A percentile compares a stretch with the other conserved stretches of the same genome.
Conservation (phyloP, 2,113 vertebrate genomes). For the Apteryx owenii region DNA sequence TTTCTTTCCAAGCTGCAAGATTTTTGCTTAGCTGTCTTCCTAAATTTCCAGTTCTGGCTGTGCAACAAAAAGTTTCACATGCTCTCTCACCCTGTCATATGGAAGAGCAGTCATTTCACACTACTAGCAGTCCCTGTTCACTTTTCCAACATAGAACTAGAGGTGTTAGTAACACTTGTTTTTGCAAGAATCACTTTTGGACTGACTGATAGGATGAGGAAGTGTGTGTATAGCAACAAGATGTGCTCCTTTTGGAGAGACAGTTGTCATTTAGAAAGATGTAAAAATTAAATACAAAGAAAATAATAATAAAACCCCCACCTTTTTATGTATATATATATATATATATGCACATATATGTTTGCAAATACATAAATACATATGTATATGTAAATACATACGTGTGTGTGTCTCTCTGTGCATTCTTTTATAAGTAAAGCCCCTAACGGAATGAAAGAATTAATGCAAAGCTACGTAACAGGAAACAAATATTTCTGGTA, state of each 20-base stretch:
- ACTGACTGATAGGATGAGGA: background rate
- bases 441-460: background rate
- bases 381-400: no score
- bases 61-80: background rate
- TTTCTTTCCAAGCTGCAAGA: background rate
- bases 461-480: background rate
- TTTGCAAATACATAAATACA: background rate
- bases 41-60: background rate
- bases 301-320: background rate
- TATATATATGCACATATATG: background rate
- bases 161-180: conserved; percentile 12
- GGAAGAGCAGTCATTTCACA: conserved; percentile 18
- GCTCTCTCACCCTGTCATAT: conserved; percentile 1
- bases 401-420: background rate
- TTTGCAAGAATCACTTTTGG: conserved; percentile 4
- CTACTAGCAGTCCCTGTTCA: background rate
- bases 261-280: background rate
- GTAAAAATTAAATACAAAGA: background rate
- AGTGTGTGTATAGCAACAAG: background rate
- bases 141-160: background rate
- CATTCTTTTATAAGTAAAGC: background rate
- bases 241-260: background rate
- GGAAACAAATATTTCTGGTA: background rate
- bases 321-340: no score
- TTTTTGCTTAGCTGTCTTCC: background rate